Conservation (phyloP, 2,113 vertebrate species). For the Platichthys stellatus region DNA sequence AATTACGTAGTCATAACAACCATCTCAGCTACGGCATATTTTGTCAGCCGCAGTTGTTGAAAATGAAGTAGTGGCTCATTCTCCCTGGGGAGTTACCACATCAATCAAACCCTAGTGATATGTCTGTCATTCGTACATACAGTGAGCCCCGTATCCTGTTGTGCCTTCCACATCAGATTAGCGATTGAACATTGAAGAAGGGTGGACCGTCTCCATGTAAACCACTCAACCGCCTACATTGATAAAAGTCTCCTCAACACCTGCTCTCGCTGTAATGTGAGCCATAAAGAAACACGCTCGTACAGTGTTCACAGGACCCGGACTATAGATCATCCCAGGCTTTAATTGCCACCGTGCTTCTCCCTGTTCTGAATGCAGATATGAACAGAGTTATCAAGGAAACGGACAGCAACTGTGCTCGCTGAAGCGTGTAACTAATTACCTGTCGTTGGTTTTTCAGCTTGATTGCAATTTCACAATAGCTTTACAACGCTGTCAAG, state of each 20-base stretch:
- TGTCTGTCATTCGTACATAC: constrained; percentile 77
- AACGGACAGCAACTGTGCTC: constrained; percentile 23
- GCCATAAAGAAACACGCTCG: constrained; percentile 26
- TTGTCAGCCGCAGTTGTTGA: constrained; percentile 75
- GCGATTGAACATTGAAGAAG: constrained; percentile 76
- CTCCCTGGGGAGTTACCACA: constrained; percentile 75
- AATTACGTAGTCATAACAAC: constrained; percentile 81
- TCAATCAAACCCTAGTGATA: constrained; percentile 79
- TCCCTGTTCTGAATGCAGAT: constrained; percentile 11
- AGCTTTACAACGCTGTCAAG: constrained; percentile 14
- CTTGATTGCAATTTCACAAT: constrained; percentile 9
- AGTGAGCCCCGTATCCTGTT: constrained; percentile 77
- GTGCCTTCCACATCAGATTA: constrained; percentile 76
- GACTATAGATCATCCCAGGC: not conserved
- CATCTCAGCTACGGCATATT: constrained; percentile 60
- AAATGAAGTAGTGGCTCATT: constrained; percentile 80
- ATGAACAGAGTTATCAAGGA: not conserved
- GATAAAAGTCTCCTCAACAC: constrained; percentile 54
- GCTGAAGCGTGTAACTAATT: constrained; percentile 37
- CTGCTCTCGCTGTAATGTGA: constrained; percentile 39
- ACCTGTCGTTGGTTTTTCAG: constrained; percentile 29
- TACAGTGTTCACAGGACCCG: not conserved
- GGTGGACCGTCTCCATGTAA: constrained; percentile 65
- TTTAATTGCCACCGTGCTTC: constrained; percentile 3
- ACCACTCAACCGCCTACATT: constrained; percentile 57